Conservation (phyloP, 2,113 vertebrate species). For the Ursus arctos region DNA sequence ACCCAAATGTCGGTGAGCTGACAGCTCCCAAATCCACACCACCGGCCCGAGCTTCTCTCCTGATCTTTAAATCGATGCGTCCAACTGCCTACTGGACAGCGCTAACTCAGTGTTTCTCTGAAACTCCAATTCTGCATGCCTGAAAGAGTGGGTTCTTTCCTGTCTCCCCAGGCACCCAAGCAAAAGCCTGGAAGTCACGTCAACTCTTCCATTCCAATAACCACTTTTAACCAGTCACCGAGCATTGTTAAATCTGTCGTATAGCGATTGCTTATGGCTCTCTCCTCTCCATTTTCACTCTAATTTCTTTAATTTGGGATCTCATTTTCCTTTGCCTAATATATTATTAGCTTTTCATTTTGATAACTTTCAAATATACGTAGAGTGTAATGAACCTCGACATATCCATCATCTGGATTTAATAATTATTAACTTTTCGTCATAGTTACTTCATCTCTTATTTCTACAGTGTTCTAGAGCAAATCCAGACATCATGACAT, state of each 20-base stretch:
- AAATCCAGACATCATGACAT: neutral
- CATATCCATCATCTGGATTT: neutral
- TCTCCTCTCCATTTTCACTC: neutral
- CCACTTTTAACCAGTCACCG: neutral
- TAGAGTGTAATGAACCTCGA: neutral
- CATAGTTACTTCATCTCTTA: neutral
- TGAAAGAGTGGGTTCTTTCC: neutral
- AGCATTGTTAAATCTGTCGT: neutral
- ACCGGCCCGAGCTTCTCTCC: neutral
- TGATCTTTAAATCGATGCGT: neutral
- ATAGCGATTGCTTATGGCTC: neutral
- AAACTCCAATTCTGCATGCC: neutral
- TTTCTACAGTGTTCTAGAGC: conserved; percentile 3
- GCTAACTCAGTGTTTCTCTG: neutral
- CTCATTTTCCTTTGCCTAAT: conserved; percentile 13
- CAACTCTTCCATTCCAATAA: neutral
- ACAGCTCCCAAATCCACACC: neutral
- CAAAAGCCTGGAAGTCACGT: neutral
- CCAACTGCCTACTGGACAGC: neutral
- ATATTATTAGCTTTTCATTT: conserved; percentile 28
- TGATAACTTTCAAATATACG: neutral
- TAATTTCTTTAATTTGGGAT: conserved; percentile 20
- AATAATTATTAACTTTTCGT: neutral
- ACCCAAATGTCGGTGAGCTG: neutral
- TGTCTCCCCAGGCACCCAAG: neutral